Base-by-base conservation (phyloP, 2,113 vertebrate genomes). In the Brachypodius melanocephalos region DNA sequence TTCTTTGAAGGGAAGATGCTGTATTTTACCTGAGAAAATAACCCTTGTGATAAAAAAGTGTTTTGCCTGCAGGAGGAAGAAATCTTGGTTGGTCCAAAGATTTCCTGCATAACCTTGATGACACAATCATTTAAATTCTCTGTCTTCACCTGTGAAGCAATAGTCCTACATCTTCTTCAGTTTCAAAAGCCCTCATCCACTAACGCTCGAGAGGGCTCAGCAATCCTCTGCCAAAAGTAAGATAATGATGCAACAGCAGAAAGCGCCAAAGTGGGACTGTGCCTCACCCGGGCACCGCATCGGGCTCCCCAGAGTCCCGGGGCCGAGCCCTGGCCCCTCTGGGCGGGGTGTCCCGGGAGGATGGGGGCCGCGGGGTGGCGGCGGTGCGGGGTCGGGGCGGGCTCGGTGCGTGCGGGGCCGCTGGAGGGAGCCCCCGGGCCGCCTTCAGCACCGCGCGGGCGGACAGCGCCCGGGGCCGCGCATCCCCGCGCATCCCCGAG, bases 361-460 rank as follows among this genome's bases (percentile, higher is more conserved):
- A 11, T 5, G 22, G 82, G 87, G 84, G 38, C 29, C 7, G 18
- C 19, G 73, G 86, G 81, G 6, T 4, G 5, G 26, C 6, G 28
- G 28, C 20, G 5, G 42, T 5, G 2, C 14, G 45, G 32, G 48
- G 29, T 3, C 18, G 15, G 43, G 31, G 55, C 40, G 31, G 42
- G 31, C 62, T n/a, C 10, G 40, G 62, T 65, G 10, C 42, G 31
- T 11, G 18, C 31, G n/a, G 65, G 43, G 36, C 87, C 79, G 42
- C 92, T 92, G 89, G 83, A 85, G 83, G 82, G 92, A 80, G 89
- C 83, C 63, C 73, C 65, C 12, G 86, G 59, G 40, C 90, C 18
- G 49, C 54, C 2, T 95, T 88, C 91, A 95, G 94, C 91, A 95
- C 94, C 88, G 5, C 38, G 28, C 15, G 14, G 25, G 20, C 8